These are phyloP conservation scores for Agelas oroides DNA, from an alignment of 37 sponge, comb jelly and placozoan species.

Conservation along the genomic window DNA sequence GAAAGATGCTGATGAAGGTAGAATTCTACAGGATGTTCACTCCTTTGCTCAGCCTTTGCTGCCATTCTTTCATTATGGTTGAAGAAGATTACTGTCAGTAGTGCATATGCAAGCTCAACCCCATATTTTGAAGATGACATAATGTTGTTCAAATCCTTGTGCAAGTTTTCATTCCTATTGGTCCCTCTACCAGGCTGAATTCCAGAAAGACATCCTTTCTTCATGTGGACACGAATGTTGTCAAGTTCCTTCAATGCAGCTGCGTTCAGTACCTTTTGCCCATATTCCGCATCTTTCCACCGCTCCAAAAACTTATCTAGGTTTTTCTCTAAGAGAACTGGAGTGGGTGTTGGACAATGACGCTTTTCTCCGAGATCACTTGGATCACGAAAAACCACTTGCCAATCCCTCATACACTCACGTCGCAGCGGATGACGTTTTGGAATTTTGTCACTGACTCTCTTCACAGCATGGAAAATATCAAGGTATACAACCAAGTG, in stretches of 20 bases:
- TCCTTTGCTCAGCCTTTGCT: no score
- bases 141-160: conserved; percentile 32
- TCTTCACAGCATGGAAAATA: conserved; percentile 60
- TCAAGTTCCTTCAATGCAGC: conserved; percentile 34
- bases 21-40: no score
- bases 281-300: conserved; percentile 20
- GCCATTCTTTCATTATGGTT: conserved; percentile 28
- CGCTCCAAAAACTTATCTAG: conserved; percentile 2
- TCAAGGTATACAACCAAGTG: conserved; percentile 31
- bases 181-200: conserved; percentile 56
- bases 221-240: conserved; percentile 28
- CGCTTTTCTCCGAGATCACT: conserved; percentile 26
- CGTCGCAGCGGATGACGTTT: conserved; percentile 12
- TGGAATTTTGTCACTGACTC: conserved; percentile 37
- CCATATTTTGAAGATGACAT: conserved; percentile 21
- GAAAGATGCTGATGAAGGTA: no score
- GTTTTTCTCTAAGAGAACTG: conserved; percentile 12
- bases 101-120: conserved; percentile 50
- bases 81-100: conserved; percentile 20
- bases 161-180: conserved; percentile 43
- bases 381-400: conserved; percentile 42
- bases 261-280: not conserved
- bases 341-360: conserved; percentile 21
- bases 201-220: conserved; percentile 47
- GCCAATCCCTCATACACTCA: conserved; percentile 43